A percentile compares a stretch with the other conserved stretches of the same genome.
These are phyloP conservation scores for Euwallacea fornicatus DNA, from an alignment of 1,140 invertebrate species.

Conservation along the genomic window DNA sequence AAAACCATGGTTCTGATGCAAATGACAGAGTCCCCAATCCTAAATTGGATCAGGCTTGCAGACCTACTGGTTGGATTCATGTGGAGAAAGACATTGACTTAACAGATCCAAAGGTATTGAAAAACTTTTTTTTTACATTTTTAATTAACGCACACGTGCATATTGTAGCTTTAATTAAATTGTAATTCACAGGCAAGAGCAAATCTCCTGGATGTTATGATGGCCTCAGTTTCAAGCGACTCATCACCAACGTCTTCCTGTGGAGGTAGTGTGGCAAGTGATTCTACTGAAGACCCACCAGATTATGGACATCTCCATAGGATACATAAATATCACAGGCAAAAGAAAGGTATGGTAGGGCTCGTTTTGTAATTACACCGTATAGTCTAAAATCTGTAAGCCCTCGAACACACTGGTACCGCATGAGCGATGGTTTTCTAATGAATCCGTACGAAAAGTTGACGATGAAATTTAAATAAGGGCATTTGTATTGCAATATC, in stretches of 20 bases:
- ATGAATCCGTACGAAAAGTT: no score
- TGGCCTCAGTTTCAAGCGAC: constrained; percentile 71
- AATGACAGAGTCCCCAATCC: constrained; percentile 48
- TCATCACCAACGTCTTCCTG: constrained; percentile 67
- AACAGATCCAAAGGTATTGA: constrained; percentile 72
- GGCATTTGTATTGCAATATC: no score
- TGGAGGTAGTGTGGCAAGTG: constrained; percentile 63
- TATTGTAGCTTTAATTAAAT: constrained; percentile 6
- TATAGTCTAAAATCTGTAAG: no score
- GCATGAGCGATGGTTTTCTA: no score
- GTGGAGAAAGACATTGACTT: constrained; percentile 75
- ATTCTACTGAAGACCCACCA: constrained; percentile 62
- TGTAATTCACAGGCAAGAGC: constrained; percentile 64
- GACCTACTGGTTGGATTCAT: constrained; percentile 75
- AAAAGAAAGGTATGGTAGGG: constrained; percentile 68
- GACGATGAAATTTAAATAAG: no score
- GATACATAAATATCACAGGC: constrained; percentile 69
- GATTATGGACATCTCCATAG: constrained; percentile 71
- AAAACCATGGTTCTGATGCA: constrained; percentile 47
- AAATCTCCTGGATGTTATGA: constrained; percentile 73
- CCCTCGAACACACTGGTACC: no score
- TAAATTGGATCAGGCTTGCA: constrained; percentile 64
- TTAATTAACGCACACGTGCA: neutral
- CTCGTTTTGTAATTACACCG: no score
- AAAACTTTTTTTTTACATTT: constrained; percentile 18